phyloP scores from a whole-genome alignment of 1,140 invertebrate genomes.

The Hermetia illucens region DNA sequence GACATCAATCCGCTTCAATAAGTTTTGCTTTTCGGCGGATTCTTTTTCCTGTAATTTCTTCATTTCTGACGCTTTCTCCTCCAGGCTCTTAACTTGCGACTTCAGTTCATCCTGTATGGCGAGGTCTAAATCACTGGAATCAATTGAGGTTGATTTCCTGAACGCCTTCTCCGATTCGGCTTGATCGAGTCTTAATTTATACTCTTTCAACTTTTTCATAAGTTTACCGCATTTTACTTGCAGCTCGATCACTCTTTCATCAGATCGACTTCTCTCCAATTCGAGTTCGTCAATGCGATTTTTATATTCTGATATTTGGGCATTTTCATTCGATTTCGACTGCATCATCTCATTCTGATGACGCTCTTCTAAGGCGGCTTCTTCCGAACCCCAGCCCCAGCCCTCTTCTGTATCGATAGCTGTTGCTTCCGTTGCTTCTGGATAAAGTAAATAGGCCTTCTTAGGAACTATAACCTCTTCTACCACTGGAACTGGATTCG shows the following conservation, averaged over 20 bases:
- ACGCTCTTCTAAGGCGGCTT: constrained; percentile 31
- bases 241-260: constrained; percentile 40
- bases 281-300: constrained; percentile 36
- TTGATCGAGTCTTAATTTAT: constrained; percentile 48
- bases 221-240: constrained; percentile 53
- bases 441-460: constrained; percentile 36
- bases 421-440: constrained; percentile 4
- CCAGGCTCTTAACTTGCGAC: constrained; percentile 45
- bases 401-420: constrained; percentile 29
- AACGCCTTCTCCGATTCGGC: constrained; percentile 36
- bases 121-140: constrained; percentile 49
- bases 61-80: constrained; percentile 45
- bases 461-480: constrained; percentile 36
- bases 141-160: constrained; percentile 31
- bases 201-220: constrained; percentile 60
- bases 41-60: constrained; percentile 40
- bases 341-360: constrained; percentile 15
- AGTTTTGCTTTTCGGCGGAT: constrained; percentile 45
- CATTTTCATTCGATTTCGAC: constrained; percentile 8
- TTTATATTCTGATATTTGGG: constrained; percentile 31
- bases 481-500: constrained; percentile 17
- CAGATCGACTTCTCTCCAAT: constrained; percentile 31
- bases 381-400: constrained; percentile 40
- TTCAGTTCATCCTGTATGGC: constrained; percentile 63
- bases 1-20: constrained; percentile 56